Evolutionary conservation across 2,113 vertebrate genomes (phyloP), one percentile per base, ranked within the genome.

Genomic region (Euleptes europaea): DNA sequence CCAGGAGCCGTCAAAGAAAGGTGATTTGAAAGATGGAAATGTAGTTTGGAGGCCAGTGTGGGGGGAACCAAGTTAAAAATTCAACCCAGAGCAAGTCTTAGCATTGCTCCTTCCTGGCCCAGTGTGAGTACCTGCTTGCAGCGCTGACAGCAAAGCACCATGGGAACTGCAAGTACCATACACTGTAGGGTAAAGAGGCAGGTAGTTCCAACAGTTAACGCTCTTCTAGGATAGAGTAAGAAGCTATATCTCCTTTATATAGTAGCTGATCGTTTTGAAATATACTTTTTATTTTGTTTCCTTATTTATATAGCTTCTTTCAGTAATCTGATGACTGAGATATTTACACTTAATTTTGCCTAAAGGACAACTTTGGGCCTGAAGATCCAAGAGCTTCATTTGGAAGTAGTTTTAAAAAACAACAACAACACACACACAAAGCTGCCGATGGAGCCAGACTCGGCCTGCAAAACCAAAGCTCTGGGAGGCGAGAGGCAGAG

Each of bases 231-330:
- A 80, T 90, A 88, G 92, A 88, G 17, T 13, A 65, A 89, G 89
- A 76, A 57, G 26, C 57, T 70, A 78, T 85, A 72, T 86, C 90
- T 82, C 90, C 44, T 73, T 63, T 89, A 6, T 80, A 2, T 0
- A 15, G 60, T 84, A 86, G 82, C 1, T 83, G 83, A 69, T 65
- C 33, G 23, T 33, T 69, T 83, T 0, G 72, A 90, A 65, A 1
- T 84, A 76, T 87, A 82, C 88, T 81, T 57, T 86, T 76, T 86
- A 87, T 86, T 83, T 26, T 88, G 91, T 92, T 94, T 93, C 89
- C 84, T 89, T 95, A 93, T 96, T 95, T 95, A 94, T 94, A 87
- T 94, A 90, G 88, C 92, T 91, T 90, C 85, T 95, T 91, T 15
- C 7, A 92, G 28, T 84, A 89, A 85, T 89, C 88, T 79, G 87